Base-by-base conservation (phyloP, 2,888 invertebrate species). In the Eupithecia abbreviata region DNA sequence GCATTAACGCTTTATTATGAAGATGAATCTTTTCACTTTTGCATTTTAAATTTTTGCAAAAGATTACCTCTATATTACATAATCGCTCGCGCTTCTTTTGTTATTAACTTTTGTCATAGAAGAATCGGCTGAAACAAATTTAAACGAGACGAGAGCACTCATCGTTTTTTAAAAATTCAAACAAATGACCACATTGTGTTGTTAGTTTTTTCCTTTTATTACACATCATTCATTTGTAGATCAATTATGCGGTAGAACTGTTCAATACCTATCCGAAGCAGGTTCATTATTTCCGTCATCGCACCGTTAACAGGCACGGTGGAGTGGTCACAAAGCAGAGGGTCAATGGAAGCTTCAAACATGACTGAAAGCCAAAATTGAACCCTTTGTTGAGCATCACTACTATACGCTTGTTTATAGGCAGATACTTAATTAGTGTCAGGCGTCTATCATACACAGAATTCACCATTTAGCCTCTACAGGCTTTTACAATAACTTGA, bases 221-320 rank as follows among this genome's bases (percentile, higher is more conserved):
- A 7, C 7, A 55, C 7, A 55, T n/a, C n/a, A n/a, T 55, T 58
- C 9, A 58, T 58, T 3, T 3, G 9, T 58, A 18, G 55, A 15
- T 7, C 15, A 7, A 55, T 58, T 5, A 55, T 58, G 18, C 55
- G 15, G 15, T 66, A 66, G 66, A 66, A 15, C 55, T 18, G 55
- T 58, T 58, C 18, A 58, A 58, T 58, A 18, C 13, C 42, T 15
- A 66, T 62, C 30, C 12, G 15, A 66, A 66, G 42, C 66, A 66
- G 62, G 75, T 75, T 81, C 81, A 84, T 85, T 84, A 85, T 84
- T 82, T 82, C 82, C 84, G 83, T 80, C 77, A 83, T 79, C 81
- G 75, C 78, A 82, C 85, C 82, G 85, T 84, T 84, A 85, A 78
- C 73, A 65, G 75, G 72, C 80, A 78, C 81, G 84, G 80, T 84